phyloP scores from a whole-genome alignment of 1,140 invertebrate genomes.

The Plodia interpunctella region DNA sequence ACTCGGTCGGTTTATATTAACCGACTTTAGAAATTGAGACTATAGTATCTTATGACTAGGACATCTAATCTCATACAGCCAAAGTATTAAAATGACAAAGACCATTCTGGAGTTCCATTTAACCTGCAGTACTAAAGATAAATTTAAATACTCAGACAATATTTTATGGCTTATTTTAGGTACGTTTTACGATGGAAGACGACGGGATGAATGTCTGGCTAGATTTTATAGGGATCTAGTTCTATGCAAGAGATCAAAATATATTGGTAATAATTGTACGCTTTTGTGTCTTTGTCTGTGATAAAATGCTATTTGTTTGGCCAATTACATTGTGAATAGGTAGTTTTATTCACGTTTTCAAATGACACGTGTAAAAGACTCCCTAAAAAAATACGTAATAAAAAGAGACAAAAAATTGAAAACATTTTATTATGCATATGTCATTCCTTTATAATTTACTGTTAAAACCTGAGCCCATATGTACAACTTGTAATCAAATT shows the following conservation, averaged over 20 bases:
- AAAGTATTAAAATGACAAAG: slow-evolving; percentile 7
- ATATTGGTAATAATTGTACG: slow-evolving; percentile 1
- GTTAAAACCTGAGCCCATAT: too few species aligned
- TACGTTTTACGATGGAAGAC: slow-evolving; percentile 64
- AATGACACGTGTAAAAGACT: not conserved
- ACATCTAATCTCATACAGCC: not conserved
- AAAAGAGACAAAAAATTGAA: too few species aligned
- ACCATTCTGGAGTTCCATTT: slow-evolving; percentile 1
- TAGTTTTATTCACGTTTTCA: too few species aligned
- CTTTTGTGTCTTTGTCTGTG: not conserved
- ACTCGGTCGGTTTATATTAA: too few species aligned
- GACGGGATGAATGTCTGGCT: slow-evolving; percentile 54
- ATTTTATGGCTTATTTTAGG: slow-evolving; percentile 72
- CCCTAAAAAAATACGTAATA: too few species aligned
- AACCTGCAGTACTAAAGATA: slow-evolving; percentile 50
- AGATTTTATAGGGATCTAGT: slow-evolving; percentile 43
- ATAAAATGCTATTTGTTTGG: not conserved
- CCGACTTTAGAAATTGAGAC: too few species aligned
- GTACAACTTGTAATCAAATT: too few species aligned
- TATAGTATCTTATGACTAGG: not conserved
- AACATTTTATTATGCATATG: too few species aligned
- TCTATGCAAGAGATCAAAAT: slow-evolving; percentile 6
- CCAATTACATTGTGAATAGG: not conserved
- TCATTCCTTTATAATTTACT: too few species aligned
- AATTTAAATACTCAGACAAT: slow-evolving; percentile 70